A percentile compares a stretch with the other conserved stretches of the same genome.
Evolutionary conservation across 2,113 vertebrate genomes (phyloP).

Genomic region (Sapajus apella): DNA sequence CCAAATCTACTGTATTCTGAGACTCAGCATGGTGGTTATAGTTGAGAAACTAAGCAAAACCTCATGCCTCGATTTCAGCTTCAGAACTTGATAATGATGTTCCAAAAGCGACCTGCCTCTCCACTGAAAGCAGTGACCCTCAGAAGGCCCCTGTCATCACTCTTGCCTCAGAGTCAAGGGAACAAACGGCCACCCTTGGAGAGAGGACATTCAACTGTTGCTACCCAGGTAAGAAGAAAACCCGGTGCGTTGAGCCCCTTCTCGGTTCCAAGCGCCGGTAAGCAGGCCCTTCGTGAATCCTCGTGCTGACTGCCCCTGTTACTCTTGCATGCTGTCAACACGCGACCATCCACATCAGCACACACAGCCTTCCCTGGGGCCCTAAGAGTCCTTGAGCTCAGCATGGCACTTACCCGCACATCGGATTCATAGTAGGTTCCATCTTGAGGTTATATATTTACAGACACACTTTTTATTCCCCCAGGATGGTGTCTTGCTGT

Average conservation of each 20-base stretch:
- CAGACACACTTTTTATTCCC: too few relatives aligned
- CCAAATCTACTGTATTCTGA: background rate
- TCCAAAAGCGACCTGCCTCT: slow-evolving; percentile 87
- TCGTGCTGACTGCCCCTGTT: fast-evolving
- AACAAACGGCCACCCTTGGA: slow-evolving; percentile 86
- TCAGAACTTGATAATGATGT: slow-evolving; percentile 89
- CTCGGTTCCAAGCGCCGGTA: fast-evolving
- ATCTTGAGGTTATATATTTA: background rate
- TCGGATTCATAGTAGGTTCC: background rate
- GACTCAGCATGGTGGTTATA: fast-evolving
- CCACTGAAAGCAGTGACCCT: slow-evolving; percentile 86
- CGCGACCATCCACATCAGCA: fast-evolving
- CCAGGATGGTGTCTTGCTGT: too few relatives aligned
- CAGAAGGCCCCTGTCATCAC: slow-evolving; percentile 58
- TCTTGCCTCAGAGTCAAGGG: slow-evolving; percentile 86
- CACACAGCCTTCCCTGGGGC: background rate
- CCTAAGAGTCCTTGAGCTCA: fast-evolving
- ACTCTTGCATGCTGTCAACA: fast-evolving
- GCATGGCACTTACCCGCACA: fast-evolving
- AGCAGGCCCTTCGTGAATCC: fast-evolving
- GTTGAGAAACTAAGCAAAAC: background rate
- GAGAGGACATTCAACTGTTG: slow-evolving; percentile 94
- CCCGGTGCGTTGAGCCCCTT: fast-evolving
- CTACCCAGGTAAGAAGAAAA: slow-evolving; percentile 88
- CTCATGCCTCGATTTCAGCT: slow-evolving; percentile 82